Conservation (phyloP, 2,797 vertebrate species). For the Enteromius radiatus region DNA sequence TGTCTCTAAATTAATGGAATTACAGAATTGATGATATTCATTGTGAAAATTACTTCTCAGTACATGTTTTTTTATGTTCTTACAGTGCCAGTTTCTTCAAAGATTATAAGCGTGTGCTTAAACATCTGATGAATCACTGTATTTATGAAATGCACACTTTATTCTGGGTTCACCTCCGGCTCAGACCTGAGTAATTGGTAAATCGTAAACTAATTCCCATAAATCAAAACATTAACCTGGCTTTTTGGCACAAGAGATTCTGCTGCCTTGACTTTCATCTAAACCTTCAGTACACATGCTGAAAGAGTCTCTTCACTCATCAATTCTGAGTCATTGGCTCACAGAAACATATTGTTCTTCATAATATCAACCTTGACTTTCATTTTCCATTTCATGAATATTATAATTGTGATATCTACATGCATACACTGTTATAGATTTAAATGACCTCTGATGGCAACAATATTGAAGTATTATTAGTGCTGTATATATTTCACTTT, state of each 20-base stretch:
- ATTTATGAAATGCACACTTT: not conserved
- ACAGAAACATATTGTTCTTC: conserved; percentile 43
- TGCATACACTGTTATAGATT: conserved; percentile 45
- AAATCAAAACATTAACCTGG: conserved; percentile 1
- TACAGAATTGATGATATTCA: conserved; percentile 11
- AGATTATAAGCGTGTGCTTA: not conserved
- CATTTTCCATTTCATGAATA: conserved; percentile 59
- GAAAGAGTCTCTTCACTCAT: conserved; percentile 19
- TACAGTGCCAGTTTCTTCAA: not conserved
- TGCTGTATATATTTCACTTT: conserved; percentile 49
- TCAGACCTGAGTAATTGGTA: not conserved
- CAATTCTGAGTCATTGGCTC: conserved; percentile 48
- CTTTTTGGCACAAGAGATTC: conserved; percentile 21
- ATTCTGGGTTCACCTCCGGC: not conserved
- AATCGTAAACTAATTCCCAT: not conserved
- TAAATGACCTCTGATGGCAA: conserved; percentile 55
- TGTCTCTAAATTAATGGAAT: not conserved
- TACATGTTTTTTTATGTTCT: not conserved
- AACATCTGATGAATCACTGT: not conserved
- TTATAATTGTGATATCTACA: conserved; percentile 55
- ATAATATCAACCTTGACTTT: conserved; percentile 58
- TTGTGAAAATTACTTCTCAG: conserved; percentile 12
- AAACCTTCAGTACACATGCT: conserved; percentile 19
- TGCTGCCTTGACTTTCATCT: conserved; percentile 28
- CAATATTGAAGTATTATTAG: conserved; percentile 55